Conservation (phyloP, 2,888 invertebrate species). For the Electrophaes corylata region DNA sequence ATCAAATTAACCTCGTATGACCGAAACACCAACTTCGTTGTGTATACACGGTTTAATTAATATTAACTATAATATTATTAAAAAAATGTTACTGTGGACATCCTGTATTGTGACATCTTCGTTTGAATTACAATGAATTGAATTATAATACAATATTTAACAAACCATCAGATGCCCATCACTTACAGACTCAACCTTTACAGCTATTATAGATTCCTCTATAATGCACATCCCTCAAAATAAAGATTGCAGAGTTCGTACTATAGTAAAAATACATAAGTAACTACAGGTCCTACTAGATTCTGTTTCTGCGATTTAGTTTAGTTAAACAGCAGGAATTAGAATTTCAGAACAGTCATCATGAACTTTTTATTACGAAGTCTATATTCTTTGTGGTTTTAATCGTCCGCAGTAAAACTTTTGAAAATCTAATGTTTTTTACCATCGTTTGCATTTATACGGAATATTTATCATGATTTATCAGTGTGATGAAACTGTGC, state of each 20-base stretch:
- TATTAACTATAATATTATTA: too few species aligned
- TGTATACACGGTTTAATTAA: constrained; percentile 8
- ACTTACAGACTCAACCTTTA: constrained; percentile 10
- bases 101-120: too few species aligned
- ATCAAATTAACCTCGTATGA: constrained; percentile 4
- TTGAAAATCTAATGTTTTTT: too few species aligned
- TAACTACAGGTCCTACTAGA: constrained; percentile 41
- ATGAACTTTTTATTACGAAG: too few species aligned
- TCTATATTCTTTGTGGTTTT: too few species aligned
- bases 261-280: constrained; percentile 68
- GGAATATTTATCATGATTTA: too few species aligned
- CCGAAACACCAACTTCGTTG: constrained; percentile 22
- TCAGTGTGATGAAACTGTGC: too few species aligned
- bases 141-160: constrained; percentile 1
- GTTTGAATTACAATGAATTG: too few species aligned
- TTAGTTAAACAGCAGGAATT: background rate
- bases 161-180: constrained; percentile 4
- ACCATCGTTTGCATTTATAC: too few species aligned
- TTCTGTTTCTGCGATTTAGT: background rate
- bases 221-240: constrained; percentile 29
- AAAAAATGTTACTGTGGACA: too few species aligned
- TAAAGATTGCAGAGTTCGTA: constrained; percentile 52
- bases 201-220: constrained; percentile 13
- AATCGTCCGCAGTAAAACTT: too few species aligned
- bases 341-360: too few species aligned